Conservation (phyloP, 2,113 vertebrate species). For the Pseudolaguvia tuberculata region DNA sequence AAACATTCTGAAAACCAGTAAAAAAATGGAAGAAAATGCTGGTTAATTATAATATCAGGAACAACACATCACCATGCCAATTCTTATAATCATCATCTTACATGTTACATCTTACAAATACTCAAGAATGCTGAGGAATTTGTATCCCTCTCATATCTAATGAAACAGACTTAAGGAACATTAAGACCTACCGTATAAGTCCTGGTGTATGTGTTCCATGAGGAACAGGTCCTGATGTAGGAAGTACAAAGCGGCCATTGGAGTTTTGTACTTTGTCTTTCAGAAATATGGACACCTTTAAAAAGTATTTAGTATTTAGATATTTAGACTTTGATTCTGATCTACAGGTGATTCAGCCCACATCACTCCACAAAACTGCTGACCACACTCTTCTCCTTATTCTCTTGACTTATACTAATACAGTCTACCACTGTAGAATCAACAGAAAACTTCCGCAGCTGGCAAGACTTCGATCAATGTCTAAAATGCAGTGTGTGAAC, state of each 20-base stretch:
- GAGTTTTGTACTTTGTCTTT: constrained; percentile 98
- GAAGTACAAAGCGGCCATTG: constrained; percentile 90
- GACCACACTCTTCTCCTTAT: too few species aligned
- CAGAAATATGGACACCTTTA: constrained; percentile 94
- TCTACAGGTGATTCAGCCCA: too few species aligned
- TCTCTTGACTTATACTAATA: too few species aligned
- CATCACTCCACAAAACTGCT: too few species aligned
- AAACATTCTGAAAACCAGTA: constrained; percentile 71
- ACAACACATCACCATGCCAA: background rate
- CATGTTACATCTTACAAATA: background rate
- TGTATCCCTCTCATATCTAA: too few species aligned
- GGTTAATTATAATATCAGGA: background rate
- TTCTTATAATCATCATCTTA: background rate
- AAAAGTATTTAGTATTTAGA: too few species aligned
- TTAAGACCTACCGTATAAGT: constrained; percentile 78
- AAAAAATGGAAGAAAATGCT: constrained; percentile 3
- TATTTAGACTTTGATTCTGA: too few species aligned
- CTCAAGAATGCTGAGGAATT: background rate
- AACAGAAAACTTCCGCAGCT: too few species aligned
- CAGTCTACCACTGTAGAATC: too few species aligned
- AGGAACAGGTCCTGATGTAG: constrained; percentile 84
- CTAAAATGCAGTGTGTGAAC: too few species aligned
- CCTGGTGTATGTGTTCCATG: constrained; percentile 86
- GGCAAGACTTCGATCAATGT: too few species aligned
- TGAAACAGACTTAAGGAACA: background rate